Evolutionary conservation across 2,113 vertebrate species (phyloP).

Genomic region (Pachypanchax playfairii): DNA sequence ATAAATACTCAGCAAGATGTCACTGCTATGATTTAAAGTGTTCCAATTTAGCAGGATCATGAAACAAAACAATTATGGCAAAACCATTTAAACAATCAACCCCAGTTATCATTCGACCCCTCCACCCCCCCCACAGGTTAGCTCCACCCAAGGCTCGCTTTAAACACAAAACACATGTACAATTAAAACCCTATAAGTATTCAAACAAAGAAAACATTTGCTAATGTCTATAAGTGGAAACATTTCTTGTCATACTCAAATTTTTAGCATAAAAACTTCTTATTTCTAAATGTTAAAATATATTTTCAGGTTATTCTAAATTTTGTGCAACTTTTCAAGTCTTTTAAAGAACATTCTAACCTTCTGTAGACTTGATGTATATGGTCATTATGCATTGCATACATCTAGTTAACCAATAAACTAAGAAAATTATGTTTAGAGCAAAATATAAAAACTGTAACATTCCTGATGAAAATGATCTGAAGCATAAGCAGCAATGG

Average conservation of each 20-base stretch:
- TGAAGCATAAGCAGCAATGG: slow-evolving; percentile 28
- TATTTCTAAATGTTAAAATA: not conserved
- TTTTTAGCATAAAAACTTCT: slow-evolving; percentile 22
- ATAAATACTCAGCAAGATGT: slow-evolving; percentile 74
- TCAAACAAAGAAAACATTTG: slow-evolving; percentile 61
- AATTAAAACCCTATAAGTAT: slow-evolving; percentile 24
- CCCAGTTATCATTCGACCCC: no score
- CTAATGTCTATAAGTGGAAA: slow-evolving; percentile 71
- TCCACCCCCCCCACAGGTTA: slow-evolving; percentile 68
- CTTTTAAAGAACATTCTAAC: no score
- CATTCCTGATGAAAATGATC: slow-evolving; percentile 51
- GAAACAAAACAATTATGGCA: slow-evolving; percentile 69
- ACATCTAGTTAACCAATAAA: slow-evolving; percentile 15
- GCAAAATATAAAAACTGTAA: slow-evolving; percentile 26
- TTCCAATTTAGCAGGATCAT: slow-evolving; percentile 76
- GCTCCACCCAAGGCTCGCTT: slow-evolving; percentile 19
- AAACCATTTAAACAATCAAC: no score
- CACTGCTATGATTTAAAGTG: slow-evolving; percentile 79
- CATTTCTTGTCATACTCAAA: slow-evolving; percentile 49
- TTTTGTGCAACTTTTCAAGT: not conserved
- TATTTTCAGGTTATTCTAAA: slow-evolving; percentile 15
- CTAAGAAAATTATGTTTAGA: slow-evolving; percentile 24
- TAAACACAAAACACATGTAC: slow-evolving; percentile 34
- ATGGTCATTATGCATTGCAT: no score
- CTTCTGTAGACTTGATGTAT: not conserved